A percentile compares a stretch with the other conserved stretches of the same genome.
Evolutionary conservation across 30 jellyfish, hydroid and myxozoan genomes (phyloP).

Genomic region (Hydractinia symbiolongicarpus): DNA sequence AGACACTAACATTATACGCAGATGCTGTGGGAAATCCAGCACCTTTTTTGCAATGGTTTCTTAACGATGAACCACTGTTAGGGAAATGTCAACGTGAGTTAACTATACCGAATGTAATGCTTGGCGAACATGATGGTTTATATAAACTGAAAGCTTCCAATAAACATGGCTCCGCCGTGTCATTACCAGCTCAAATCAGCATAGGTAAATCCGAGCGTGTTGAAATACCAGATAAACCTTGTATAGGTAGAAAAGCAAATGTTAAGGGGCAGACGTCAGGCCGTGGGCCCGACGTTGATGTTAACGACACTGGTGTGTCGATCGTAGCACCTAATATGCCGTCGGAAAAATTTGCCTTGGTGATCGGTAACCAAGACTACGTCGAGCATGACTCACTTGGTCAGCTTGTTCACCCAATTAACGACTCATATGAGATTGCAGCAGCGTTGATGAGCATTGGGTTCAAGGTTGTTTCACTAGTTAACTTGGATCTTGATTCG

Average conservation of each 20-base stretch:
- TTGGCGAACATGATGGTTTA: slow-evolving; percentile 38
- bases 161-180: slow-evolving; percentile 46
- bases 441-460: slow-evolving; percentile 63
- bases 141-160: slow-evolving; percentile 60
- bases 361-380: slow-evolving; percentile 71
- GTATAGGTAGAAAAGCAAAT: background rate
- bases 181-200: slow-evolving; percentile 46
- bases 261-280: slow-evolving; percentile 33
- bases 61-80: slow-evolving; percentile 28
- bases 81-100: slow-evolving; percentile 46
- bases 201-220: slow-evolving; percentile 13
- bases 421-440: slow-evolving; percentile 73
- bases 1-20: slow-evolving; percentile 36
- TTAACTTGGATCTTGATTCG: slow-evolving; percentile 44
- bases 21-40: slow-evolving; percentile 94
- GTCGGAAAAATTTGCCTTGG: slow-evolving; percentile 64
- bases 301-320: background rate
- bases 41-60: slow-evolving; percentile 73
- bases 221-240: background rate
- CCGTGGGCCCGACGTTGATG: background rate
- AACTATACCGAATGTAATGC: slow-evolving; percentile 22
- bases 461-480: slow-evolving; percentile 63
- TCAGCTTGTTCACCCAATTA: slow-evolving; percentile 72
- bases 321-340: slow-evolving; percentile 39
- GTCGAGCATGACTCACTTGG: slow-evolving; percentile 53